A percentile compares a stretch with the other conserved stretches of the same genome.
These are phyloP conservation scores for Halocynthia aurantium DNA, from an alignment of 23 tunicate genomes.

Conservation along the genomic window DNA sequence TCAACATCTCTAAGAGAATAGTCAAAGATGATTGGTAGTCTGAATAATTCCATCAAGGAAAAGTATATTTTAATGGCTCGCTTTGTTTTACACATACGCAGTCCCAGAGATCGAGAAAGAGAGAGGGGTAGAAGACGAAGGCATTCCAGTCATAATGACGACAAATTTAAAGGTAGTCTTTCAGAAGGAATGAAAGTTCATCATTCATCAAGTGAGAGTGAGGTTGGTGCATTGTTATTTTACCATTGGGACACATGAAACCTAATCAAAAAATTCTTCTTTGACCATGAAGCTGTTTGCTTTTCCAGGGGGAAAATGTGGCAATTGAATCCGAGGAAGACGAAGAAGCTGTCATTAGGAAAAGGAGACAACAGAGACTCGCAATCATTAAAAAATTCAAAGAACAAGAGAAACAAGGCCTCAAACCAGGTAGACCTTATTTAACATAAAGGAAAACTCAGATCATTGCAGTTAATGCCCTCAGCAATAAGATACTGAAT, in stretches of 20 bases:
- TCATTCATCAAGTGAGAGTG: constrained; percentile 40
- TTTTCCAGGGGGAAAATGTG: constrained; percentile 33
- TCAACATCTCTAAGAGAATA: too few relatives aligned
- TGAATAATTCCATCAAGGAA: too few relatives aligned
- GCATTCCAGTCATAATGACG: constrained; percentile 52
- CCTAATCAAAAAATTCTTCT: not conserved
- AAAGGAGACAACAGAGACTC: constrained; percentile 50
- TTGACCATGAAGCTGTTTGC: not conserved
- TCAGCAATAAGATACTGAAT: not conserved
- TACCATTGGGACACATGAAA: not conserved
- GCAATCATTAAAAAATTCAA: constrained; percentile 70
- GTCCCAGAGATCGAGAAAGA: too few relatives aligned
- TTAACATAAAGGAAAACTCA: too few relatives aligned
- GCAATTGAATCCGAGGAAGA: constrained; percentile 78
- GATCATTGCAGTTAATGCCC: too few relatives aligned
- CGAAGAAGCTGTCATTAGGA: constrained; percentile 69
- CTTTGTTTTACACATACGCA: too few relatives aligned
- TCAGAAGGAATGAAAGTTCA: constrained; percentile 85
- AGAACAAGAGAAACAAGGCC: constrained; percentile 76
- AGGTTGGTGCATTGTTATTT: constrained; percentile 9
- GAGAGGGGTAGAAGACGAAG: constrained; percentile 31
- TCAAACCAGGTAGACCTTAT: constrained; percentile 31
- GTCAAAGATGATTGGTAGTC: too few relatives aligned
- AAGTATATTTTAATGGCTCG: too few relatives aligned
- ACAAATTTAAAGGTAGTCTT: constrained; percentile 83